Conservation (phyloP, 2,797 vertebrate genomes). For the Orestias chungarensis region DNA sequence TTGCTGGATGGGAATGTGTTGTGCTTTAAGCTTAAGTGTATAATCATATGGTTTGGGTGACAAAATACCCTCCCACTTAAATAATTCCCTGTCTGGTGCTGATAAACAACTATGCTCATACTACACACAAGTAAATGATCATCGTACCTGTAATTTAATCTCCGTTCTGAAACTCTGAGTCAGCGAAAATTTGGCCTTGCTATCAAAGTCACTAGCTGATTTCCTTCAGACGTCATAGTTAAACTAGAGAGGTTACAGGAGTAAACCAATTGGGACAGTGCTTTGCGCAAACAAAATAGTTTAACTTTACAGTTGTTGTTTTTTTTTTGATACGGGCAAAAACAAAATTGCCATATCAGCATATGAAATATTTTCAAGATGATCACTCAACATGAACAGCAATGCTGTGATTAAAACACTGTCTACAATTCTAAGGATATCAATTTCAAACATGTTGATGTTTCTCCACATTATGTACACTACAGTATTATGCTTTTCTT, state of each 20-base stretch:
- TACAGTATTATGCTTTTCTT: too few relatives aligned
- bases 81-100: slow-evolving; percentile 75
- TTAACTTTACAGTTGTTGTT: too few relatives aligned
- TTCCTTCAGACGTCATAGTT: slow-evolving; percentile 8
- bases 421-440: too few relatives aligned
- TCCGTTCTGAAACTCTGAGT: slow-evolving; percentile 35
- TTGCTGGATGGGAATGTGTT: slow-evolving; percentile 74
- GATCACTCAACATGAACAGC: too few relatives aligned
- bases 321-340: too few relatives aligned
- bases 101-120: slow-evolving; percentile 72
- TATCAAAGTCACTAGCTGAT: background rate
- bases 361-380: too few relatives aligned
- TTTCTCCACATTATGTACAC: too few relatives aligned
- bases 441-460: too few relatives aligned
- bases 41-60: slow-evolving; percentile 77
- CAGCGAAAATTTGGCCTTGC: slow-evolving; percentile 22
- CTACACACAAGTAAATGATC: slow-evolving; percentile 51
- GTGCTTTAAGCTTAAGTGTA: slow-evolving; percentile 77
- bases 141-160: slow-evolving; percentile 11
- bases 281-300: background rate
- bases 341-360: too few relatives aligned
- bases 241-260: background rate
- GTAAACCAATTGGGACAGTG: background rate
- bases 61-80: slow-evolving; percentile 66
- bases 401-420: too few relatives aligned